Evolutionary conservation across 1,140 invertebrate genomes (phyloP).

Genomic region (Agraylea sexmaculata): DNA sequence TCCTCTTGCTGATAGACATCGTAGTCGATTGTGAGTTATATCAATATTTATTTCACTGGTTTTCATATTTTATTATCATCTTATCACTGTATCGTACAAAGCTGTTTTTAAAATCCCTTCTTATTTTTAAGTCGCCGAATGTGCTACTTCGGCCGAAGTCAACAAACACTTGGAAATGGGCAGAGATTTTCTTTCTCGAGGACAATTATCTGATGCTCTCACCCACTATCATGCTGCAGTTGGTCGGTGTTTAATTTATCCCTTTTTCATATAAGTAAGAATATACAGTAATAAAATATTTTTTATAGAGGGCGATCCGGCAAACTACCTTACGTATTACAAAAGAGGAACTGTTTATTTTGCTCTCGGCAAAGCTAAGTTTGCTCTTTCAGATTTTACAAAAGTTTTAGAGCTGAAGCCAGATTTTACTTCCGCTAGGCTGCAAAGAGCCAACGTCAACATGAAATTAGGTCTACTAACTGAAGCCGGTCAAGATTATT

Average conservation of each 20-base stretch:
- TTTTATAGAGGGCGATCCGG: slow-evolving; percentile 82
- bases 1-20: too few species aligned
- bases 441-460: slow-evolving; percentile 78
- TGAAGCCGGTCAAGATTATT: slow-evolving; percentile 72
- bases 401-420: slow-evolving; percentile 83
- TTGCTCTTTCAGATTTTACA: slow-evolving; percentile 87
- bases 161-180: slow-evolving; percentile 89
- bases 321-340: slow-evolving; percentile 91
- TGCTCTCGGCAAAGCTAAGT: slow-evolving; percentile 90
- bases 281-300: slow-evolving; percentile 1
- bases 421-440: slow-evolving; percentile 81
- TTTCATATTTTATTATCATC: too few species aligned
- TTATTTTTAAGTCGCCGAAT: slow-evolving; percentile 45
- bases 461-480: slow-evolving; percentile 81
- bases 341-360: slow-evolving; percentile 93
- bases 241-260: slow-evolving; percentile 49
- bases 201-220: slow-evolving; percentile 91
- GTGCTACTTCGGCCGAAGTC: slow-evolving; percentile 62
- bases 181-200: slow-evolving; percentile 76
- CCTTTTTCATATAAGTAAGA: slow-evolving; percentile 1
- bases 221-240: slow-evolving; percentile 97
- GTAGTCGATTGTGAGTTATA: too few species aligned
- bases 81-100: too few species aligned
- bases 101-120: too few species aligned
- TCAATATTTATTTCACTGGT: too few species aligned